Percentiles rank a stretch among this genome's conserved stretches.
phyloP scores from a whole-genome alignment of 2,797 vertebrate species.

The Todus mexicanus region DNA sequence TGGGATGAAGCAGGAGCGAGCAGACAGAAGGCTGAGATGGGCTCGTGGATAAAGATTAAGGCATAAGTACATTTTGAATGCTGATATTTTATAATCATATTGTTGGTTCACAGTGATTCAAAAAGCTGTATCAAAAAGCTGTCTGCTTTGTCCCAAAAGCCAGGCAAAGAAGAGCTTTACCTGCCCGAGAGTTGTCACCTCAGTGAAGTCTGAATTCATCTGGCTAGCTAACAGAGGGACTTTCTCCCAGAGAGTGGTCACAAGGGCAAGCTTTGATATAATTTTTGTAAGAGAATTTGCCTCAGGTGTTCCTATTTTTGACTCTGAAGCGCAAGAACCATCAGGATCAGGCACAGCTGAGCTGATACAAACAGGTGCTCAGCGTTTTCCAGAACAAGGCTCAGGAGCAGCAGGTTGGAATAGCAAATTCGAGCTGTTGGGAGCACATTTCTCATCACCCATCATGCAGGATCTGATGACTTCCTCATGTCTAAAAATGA shows the following conservation, averaged over 20 bases:
- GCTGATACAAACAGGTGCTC: not conserved
- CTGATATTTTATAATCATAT: not conserved
- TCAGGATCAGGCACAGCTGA: not conserved
- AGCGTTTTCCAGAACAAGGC: not conserved
- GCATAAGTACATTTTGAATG: not conserved
- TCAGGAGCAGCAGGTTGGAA: not conserved
- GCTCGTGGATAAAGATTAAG: not conserved
- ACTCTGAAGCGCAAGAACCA: not conserved
- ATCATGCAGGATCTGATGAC: fast-evolving
- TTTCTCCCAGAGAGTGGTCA: not conserved
- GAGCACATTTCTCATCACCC: not conserved
- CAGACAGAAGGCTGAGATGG: not conserved
- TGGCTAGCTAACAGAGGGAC: not conserved
- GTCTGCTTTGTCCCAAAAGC: not conserved
- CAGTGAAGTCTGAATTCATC: not conserved
- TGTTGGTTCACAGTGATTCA: not conserved
- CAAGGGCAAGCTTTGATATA: not conserved
- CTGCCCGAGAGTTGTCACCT: not conserved
- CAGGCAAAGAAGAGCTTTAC: not conserved
- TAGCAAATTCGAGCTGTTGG: not conserved
- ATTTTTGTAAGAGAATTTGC: not conserved
- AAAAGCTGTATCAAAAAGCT: not conserved
- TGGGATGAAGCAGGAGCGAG: not conserved
- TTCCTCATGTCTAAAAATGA: not conserved
- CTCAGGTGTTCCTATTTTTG: not conserved